These are phyloP conservation scores for Jaculus jaculus DNA, from an alignment of 2,113 vertebrate species.

Conservation along the genomic window DNA sequence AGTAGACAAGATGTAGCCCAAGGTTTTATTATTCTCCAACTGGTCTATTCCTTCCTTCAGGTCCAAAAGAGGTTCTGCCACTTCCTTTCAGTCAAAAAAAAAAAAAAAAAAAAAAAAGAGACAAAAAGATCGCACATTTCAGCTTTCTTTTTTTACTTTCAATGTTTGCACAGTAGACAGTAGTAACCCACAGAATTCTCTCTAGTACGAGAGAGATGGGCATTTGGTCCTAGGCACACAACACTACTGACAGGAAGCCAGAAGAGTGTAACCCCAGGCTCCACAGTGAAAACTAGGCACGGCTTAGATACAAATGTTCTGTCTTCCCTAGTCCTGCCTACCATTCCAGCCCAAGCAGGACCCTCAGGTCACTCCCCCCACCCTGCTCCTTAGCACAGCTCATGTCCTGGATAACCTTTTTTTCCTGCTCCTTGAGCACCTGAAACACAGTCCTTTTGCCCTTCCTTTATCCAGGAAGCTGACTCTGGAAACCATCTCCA, in stretches of 20 bases:
- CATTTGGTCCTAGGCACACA: background rate
- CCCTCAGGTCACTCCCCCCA: background rate
- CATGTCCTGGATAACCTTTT: background rate
- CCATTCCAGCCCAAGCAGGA: background rate
- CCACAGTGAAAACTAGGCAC: background rate
- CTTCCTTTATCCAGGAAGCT: background rate
- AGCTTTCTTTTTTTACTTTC: background rate
- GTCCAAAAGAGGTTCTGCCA: constrained; percentile 97
- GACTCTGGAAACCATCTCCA: background rate
- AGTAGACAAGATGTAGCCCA: constrained; percentile 95
- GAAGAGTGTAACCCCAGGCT: background rate
- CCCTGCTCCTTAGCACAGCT: background rate
- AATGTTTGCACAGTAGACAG: background rate
- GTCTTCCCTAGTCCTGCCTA: background rate
- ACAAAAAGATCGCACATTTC: background rate
- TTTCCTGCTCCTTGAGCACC: too few species aligned
- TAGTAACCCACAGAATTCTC: background rate
- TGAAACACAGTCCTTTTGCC: background rate
- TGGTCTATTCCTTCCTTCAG: constrained; percentile 99
- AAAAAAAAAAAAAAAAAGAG: constrained; percentile 70
- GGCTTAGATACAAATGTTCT: too few species aligned
- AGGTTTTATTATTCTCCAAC: constrained; percentile 96
- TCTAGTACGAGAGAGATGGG: too few species aligned
- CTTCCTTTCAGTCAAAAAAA: constrained; percentile 89
- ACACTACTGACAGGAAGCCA: background rate